A percentile compares a stretch with the other conserved stretches of the same genome.
phyloP scores from a whole-genome alignment of 2,113 vertebrate species.

The Sakesphorus luctuosus region DNA sequence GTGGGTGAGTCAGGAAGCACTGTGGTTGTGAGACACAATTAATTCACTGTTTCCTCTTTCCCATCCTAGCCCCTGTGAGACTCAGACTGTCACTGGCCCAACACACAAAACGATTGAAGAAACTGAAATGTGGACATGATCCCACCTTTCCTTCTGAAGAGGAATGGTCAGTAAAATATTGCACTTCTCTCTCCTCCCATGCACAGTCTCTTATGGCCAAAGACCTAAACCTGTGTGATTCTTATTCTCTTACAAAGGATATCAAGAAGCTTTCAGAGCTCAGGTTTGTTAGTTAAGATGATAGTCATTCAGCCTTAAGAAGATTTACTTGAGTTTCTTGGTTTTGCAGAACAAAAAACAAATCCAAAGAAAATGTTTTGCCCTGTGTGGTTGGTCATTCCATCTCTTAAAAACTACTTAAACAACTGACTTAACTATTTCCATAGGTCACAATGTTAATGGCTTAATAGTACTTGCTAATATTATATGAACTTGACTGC shows the following conservation, averaged over 20 bases:
- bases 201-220: background rate
- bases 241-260: background rate
- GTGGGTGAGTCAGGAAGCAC: background rate
- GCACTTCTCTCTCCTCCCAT: accelerated
- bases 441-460: background rate
- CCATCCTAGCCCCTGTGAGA: background rate
- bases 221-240: background rate
- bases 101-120: background rate
- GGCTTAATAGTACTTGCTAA: background rate
- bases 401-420: background rate
- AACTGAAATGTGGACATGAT: background rate
- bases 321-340: background rate
- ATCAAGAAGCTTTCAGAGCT: background rate
- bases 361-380: background rate
- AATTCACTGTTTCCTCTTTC: slow-evolving; percentile 15
- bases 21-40: background rate
- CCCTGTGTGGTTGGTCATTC: background rate
- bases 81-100: background rate
- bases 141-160: background rate
- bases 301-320: background rate
- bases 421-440: background rate
- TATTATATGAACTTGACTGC: background rate
- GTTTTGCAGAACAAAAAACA: background rate
- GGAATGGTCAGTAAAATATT: background rate
- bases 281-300: background rate